Evolutionary conservation across 1,140 invertebrate species (phyloP), one percentile per base, ranked within the genome.

Genomic region (Leptoteleia sp.): DNA sequence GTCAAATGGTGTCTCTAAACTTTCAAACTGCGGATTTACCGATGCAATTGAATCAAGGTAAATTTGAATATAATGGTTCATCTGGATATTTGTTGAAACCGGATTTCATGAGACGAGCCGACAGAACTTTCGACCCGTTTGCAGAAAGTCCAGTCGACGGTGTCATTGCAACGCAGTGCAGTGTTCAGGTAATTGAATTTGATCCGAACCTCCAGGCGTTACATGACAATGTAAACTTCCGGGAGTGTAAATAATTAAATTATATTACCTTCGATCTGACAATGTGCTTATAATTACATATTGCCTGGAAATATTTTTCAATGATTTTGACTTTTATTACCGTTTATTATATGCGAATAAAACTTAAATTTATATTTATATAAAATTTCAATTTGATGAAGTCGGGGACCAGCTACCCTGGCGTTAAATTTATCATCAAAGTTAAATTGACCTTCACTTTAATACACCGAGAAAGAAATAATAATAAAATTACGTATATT

Each of bases 41-140:
- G 8, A 99, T 99, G 98, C 99, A 99, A 91, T 91, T 99, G 57
- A 99, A 99, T 91, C 98, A 99, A 91, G 99, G 99, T 72, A 99
- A 99, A 92, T 99, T 99, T 90, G 99, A 99, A 88, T 98, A 99
- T 86, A 99, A 99, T 86, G 98, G 97, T 13, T 96, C 96, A 82
- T 98, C 94, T 83, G 98, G 98, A 3, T 99, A 99, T 90, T 90
- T 99, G 8, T 90, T 99, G 52, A 99, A 99, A 88, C 98, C 98
- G 1, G 98, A 99, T 89, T 99, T 99, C 91, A 99, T 99, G 98
- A 91, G 98, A 73, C 91, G 98, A 42, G 93, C 95, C 3, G 99
- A 99, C 89, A 92, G 97, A 81, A 96, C 94, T 82, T 99, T 99
- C 88, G 99, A 99, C 91, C 99, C 99, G 0, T 99, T 99, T 87